Base-by-base conservation (phyloP, 2,888 invertebrate species). In the Plemyria rubiginata region DNA sequence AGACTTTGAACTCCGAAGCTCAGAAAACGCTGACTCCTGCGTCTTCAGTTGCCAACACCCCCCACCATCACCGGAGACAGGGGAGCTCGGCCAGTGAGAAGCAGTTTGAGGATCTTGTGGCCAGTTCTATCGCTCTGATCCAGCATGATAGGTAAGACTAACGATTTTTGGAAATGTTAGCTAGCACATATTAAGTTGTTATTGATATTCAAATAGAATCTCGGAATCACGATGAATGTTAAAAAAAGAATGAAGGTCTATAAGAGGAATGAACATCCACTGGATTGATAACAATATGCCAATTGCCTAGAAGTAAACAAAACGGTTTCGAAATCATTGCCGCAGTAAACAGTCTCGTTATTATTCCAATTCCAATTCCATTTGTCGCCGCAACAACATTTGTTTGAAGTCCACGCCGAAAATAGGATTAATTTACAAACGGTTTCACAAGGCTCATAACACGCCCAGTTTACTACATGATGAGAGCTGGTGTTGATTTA, bases 71-170 rank as follows among this genome's bases (percentile, higher is more conserved):
- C 72, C 87, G 83, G 74, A 76, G 92, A 60, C 92, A 93, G 70
- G 92, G 88, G 7, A 93, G 93, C 60, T 92, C 93, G 0, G 90
- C 93, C 29, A 93, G 93, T 68, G 93, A 92, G 78, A 93, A 93
- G 77, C 93, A 93, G 79, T 93, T 93, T 70, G 93, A 94, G 65
- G 94, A 94, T 75, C 90, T 94, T 28, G 94, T 96, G 13, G 95
- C 95, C 46, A 96, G 96, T 73, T 96, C 96, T 32, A 94, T 95
- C 57, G 96, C 96, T 11, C 87, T 96, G 58, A 96, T 96, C 73
- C 95, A 95, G 76, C 94, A 96, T 84, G 94, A 95, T 73, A 90
- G 94, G 94, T 94, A 73, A 84, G 82, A 38, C 11, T 11, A 6
- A 32, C 32, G 11, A 11, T 38, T 38, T 38, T 32, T 8, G 4